A percentile compares a stretch with the other conserved stretches of the same genome.
Evolutionary conservation across 1,140 invertebrate species (phyloP).

Genomic region (Glossosoma conforme): DNA sequence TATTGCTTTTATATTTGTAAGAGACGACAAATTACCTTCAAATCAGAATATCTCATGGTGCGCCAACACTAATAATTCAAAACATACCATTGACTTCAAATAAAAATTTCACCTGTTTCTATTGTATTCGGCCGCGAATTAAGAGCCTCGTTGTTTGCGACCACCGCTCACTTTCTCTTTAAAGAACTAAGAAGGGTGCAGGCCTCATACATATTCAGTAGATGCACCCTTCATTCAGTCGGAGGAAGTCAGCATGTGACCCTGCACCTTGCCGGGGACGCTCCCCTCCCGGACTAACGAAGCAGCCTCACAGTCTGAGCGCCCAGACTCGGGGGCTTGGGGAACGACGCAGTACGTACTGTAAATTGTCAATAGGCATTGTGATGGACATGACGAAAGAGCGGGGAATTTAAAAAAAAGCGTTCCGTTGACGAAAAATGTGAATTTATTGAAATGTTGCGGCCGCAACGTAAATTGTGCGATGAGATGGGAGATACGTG

Average conservation of each 20-base stretch:
- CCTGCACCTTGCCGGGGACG: background rate
- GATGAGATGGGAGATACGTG: too few relatives aligned
- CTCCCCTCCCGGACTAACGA: slow-evolving; percentile 5
- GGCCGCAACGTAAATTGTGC: too few relatives aligned
- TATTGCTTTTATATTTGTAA: background rate
- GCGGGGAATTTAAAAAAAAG: background rate
- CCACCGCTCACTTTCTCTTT: slow-evolving; percentile 28
- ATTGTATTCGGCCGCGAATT: background rate
- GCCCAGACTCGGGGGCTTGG: slow-evolving; percentile 7
- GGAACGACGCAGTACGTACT: slow-evolving; percentile 20
- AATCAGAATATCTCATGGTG: background rate
- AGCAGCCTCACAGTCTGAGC: slow-evolving; percentile 20
- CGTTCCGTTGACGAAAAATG: too few relatives aligned
- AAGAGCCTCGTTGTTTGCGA: slow-evolving; percentile 8
- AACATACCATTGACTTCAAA: background rate
- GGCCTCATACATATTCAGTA: slow-evolving; percentile 50
- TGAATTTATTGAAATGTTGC: too few relatives aligned
- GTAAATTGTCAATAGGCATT: slow-evolving; percentile 32
- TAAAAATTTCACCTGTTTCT: slow-evolving; percentile 1
- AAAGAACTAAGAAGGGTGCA: slow-evolving; percentile 31
- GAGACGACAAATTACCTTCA: slow-evolving; percentile 1
- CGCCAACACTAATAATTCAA: background rate
- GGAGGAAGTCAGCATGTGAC: slow-evolving; percentile 25
- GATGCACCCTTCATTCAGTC: slow-evolving; percentile 42
- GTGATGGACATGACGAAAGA: slow-evolving; percentile 25